phyloP scores from a whole-genome alignment of 92 coral and sea anemone genomes.

The Metridium senile region DNA sequence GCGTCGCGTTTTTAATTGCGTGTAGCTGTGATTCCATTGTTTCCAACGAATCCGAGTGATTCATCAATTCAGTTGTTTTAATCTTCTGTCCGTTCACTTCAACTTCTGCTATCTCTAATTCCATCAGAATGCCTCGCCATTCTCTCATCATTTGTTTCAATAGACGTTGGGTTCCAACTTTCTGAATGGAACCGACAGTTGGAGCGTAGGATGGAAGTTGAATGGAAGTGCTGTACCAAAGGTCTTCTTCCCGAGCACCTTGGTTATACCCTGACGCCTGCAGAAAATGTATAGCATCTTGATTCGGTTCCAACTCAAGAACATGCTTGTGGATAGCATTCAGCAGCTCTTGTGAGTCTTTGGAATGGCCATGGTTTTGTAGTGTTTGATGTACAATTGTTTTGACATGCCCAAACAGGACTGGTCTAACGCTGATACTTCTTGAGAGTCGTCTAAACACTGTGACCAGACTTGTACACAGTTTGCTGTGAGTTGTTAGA shows the following conservation, averaged over 20 bases:
- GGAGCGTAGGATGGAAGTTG: constrained; percentile 47
- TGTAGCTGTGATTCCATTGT: constrained; percentile 42
- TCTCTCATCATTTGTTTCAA: constrained; percentile 49
- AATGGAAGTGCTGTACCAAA: constrained; percentile 54
- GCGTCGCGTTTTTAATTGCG: constrained; percentile 40
- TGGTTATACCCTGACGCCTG: constrained; percentile 64
- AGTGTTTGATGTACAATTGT: constrained; percentile 8
- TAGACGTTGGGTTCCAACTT: constrained; percentile 5
- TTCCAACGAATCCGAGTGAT: constrained; percentile 38
- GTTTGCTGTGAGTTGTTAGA: not conserved
- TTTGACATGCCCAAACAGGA: constrained; percentile 12
- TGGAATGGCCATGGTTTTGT: not conserved
- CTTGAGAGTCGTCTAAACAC: constrained; percentile 29
- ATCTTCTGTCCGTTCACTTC: constrained; percentile 31
- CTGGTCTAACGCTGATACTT: constrained; percentile 9
- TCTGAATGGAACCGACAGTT: constrained; percentile 1
- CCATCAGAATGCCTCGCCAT: constrained; percentile 42
- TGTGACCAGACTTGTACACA: not conserved
- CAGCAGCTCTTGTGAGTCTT: not conserved
- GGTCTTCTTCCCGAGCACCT: constrained; percentile 20
- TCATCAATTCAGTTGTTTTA: constrained; percentile 41
- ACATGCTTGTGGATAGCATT: constrained; percentile 25
- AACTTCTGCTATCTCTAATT: constrained; percentile 3
- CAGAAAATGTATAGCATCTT: constrained; percentile 52
- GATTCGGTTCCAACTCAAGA: constrained; percentile 44